A percentile compares a stretch with the other conserved stretches of the same genome.
phyloP scores from a whole-genome alignment of 2,888 invertebrate genomes.

The Thyatira batis region DNA sequence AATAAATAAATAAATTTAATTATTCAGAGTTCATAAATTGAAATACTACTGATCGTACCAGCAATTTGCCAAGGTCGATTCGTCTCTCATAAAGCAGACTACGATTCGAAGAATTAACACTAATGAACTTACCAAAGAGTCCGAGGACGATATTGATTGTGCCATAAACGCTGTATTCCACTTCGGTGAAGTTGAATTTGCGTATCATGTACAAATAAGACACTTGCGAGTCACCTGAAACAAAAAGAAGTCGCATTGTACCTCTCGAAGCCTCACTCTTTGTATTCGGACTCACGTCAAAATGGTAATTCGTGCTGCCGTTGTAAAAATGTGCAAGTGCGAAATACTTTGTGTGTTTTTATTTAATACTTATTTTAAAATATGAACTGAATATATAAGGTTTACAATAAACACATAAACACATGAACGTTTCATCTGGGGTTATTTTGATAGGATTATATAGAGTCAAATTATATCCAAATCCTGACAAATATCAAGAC shows the following conservation, averaged over 20 bases:
- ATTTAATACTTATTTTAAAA: too few relatives aligned
- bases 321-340: not conserved
- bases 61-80: not conserved
- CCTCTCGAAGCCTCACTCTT: not conserved
- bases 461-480: too few relatives aligned
- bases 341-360: not conserved
- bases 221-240: slow-evolving; percentile 78
- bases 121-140: slow-evolving; percentile 63
- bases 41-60: not conserved
- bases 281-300: not conserved
- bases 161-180: slow-evolving; percentile 75
- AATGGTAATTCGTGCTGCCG: not conserved
- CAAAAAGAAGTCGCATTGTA: slow-evolving; percentile 18
- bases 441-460: too few relatives aligned
- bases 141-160: slow-evolving; percentile 74
- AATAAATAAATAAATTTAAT: not conserved
- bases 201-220: slow-evolving; percentile 74
- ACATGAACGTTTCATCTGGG: too few relatives aligned
- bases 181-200: slow-evolving; percentile 72
- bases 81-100: not conserved
- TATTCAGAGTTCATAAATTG: too few relatives aligned
- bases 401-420: too few relatives aligned
- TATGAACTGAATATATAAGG: too few relatives aligned
- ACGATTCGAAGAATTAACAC: slow-evolving; percentile 9
- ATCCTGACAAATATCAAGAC: too few relatives aligned